These are phyloP conservation scores for Heliconius cydno DNA, from an alignment of 2,888 invertebrate genomes.

Conservation along the genomic window DNA sequence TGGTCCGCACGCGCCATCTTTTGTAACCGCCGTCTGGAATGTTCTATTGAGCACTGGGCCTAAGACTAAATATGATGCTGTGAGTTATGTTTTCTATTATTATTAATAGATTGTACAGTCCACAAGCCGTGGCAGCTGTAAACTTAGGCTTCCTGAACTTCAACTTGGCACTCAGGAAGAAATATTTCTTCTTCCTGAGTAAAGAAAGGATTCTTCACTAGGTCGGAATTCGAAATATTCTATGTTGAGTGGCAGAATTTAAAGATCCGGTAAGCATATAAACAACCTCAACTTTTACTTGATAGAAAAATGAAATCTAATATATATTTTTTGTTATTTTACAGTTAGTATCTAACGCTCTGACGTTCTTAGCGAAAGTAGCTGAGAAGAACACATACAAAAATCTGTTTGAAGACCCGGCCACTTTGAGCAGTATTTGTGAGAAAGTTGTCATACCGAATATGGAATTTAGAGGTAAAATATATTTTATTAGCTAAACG, in stretches of 20 bases:
- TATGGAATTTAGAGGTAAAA: constrained; percentile 94
- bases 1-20: constrained; percentile 92
- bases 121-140: too few species aligned
- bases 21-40: constrained; percentile 98
- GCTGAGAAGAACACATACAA: constrained; percentile 96
- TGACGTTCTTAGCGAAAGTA: constrained; percentile 97
- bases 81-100: constrained; percentile 65
- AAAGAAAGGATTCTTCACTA: too few species aligned
- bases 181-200: too few species aligned
- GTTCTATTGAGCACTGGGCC: constrained; percentile 93
- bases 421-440: constrained; percentile 94
- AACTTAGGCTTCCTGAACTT: too few species aligned
- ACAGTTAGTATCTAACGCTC: constrained; percentile 96
- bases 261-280: too few species aligned
- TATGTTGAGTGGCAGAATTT: too few species aligned
- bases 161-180: too few species aligned
- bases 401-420: constrained; percentile 93
- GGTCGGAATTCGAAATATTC: too few species aligned
- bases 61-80: constrained; percentile 95
- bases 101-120: neutral
- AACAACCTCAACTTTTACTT: neutral
- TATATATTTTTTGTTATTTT: constrained; percentile 50
- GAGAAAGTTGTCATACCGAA: constrained; percentile 99
- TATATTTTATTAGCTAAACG: neutral
- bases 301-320: neutral